Evolutionary conservation across 1,140 invertebrate species (phyloP), one percentile per base, ranked within the genome.

Genomic region (Leptinotarsa lineolata): DNA sequence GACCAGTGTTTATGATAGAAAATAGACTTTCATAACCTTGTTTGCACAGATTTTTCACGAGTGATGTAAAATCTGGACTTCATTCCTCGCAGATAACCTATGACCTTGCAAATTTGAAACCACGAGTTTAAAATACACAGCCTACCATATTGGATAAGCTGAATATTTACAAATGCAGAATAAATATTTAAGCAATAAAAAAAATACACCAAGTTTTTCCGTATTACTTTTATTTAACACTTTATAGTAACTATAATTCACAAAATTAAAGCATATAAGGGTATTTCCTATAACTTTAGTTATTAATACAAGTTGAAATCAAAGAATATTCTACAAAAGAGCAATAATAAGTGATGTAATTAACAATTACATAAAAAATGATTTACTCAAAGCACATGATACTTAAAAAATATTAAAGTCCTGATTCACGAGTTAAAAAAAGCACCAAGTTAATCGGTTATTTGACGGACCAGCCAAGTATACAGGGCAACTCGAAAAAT

Each of bases 201-300:
- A 54, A 54, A 54, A 4, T 16, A 54, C 15, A 54, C 48, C n/a
- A 13, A 39, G 30, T 54, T 18, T 54, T 54, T 54, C 15, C 13
- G 15, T n/a, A 54, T 45, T 48, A 68, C 67, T 71, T 71, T 71
- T 71, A 71, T 71, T 71, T 71, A 71, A 71, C 69, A 71, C 60
- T 39, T 71, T 48, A 63, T 71, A 44, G 61, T 71, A 71, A 61
- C 69, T 71, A 71, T 71, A 63, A 39, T 71, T 71, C 69, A 71
- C 69, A 71, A 71, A 71, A 71, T 71, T 71, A 71, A 71, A 71
- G 69, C 69, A 71, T 71, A 63, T 63, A 45, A 71, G n/a, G 69
- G 69, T 61, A 45, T 63, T 63, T 71, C 60, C 59, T 71, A 71
- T 22, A 70, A 70, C 45, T 59, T 58, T 70, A 70, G 58, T 20